Conservation (phyloP, 2,113 vertebrate species). For the Dicerorhinus sumatrensis region DNA sequence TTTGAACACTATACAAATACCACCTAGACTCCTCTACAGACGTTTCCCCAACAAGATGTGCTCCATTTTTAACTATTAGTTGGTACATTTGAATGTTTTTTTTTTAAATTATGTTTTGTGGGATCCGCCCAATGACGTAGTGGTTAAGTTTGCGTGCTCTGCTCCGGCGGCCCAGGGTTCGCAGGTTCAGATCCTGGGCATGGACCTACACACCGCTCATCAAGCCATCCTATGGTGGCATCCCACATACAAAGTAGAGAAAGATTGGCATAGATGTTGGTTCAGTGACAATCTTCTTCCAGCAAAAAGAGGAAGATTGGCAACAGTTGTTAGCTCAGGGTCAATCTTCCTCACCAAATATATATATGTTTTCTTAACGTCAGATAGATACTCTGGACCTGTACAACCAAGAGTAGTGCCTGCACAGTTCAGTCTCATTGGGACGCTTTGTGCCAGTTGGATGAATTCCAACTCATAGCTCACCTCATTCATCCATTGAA, state of each 20-base stretch:
- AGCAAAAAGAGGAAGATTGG: too few relatives aligned
- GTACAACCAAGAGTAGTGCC: fast-evolving
- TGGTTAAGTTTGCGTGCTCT: too few relatives aligned
- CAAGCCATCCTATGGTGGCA: too few relatives aligned
- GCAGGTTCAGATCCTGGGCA: too few relatives aligned
- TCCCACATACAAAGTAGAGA: too few relatives aligned
- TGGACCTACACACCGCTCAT: too few relatives aligned
- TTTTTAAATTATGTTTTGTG: not conserved
- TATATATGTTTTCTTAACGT: not conserved
- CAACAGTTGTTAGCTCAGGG: too few relatives aligned
- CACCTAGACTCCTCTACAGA: not conserved
- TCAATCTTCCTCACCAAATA: too few relatives aligned
- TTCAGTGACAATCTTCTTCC: too few relatives aligned
- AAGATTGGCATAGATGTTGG: too few relatives aligned
- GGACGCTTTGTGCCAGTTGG: not conserved
- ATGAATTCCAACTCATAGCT: not conserved
- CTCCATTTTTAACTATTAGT: not conserved
- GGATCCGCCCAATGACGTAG: too few relatives aligned
- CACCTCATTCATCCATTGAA: not conserved
- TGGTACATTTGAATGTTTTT: not conserved
- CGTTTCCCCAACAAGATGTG: not conserved
- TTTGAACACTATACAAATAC: not conserved
- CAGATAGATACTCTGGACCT: not conserved
- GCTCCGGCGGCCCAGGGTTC: too few relatives aligned
- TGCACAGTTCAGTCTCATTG: not conserved